A percentile compares a stretch with the other conserved stretches of the same genome.
phyloP scores from a whole-genome alignment of 2,797 vertebrate species.

The Hyperoplus lanceolatus region DNA sequence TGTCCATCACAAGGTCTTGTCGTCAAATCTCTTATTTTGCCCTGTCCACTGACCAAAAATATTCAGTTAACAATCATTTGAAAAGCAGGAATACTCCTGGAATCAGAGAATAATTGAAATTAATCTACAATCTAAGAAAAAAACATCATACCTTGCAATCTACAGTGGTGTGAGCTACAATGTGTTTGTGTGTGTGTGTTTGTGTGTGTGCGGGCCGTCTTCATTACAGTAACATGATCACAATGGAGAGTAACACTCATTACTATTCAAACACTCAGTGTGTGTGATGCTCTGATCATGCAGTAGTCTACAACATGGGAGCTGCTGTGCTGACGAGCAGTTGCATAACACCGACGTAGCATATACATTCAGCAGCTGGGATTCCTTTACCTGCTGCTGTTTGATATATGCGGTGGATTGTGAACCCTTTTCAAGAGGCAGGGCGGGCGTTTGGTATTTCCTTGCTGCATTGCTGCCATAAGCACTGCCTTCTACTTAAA shows the following conservation, averaged over 20 bases:
- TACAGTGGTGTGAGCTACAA: not conserved
- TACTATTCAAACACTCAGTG: conserved; percentile 50
- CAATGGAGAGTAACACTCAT: conserved; percentile 53
- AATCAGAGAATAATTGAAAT: not conserved
- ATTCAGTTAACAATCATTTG: not conserved
- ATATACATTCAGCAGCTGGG: conserved; percentile 31
- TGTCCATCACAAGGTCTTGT: not conserved
- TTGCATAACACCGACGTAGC: conserved; percentile 53
- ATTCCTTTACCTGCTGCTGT: conserved; percentile 44
- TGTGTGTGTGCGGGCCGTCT: not conserved
- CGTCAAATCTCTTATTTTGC: not conserved
- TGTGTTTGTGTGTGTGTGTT: too few species aligned
- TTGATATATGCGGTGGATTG: conserved; percentile 42
- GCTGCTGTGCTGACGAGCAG: conserved; percentile 27
- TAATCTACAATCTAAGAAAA: too few species aligned
- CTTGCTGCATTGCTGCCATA: conserved; percentile 78
- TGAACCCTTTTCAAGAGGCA: conserved; percentile 39
- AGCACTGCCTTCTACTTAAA: conserved; percentile 77
- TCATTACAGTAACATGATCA: conserved; percentile 60
- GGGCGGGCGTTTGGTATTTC: conserved; percentile 45
- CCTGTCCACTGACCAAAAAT: not conserved
- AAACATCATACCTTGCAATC: not conserved
- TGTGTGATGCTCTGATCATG: conserved; percentile 38
- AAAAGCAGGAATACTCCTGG: not conserved
- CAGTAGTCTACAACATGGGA: conserved; percentile 18